These are phyloP conservation scores for Esperia sulphurella DNA, from an alignment of 2,888 invertebrate species.

Conservation along the genomic window DNA sequence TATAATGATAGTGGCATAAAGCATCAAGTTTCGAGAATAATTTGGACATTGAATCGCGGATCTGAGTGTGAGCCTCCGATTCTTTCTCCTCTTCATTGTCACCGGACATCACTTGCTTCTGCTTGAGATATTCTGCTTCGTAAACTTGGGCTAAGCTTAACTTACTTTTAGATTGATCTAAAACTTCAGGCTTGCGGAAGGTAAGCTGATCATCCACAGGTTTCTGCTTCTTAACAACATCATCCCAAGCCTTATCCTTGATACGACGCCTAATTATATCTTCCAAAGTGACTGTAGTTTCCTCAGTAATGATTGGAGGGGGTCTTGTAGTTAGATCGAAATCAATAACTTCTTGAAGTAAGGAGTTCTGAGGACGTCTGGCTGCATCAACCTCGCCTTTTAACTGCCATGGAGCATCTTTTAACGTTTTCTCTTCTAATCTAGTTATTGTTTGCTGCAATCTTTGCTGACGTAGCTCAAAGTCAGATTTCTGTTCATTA, in stretches of 20 bases:
- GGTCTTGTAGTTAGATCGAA: slow-evolving; percentile 91
- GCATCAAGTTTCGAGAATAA: slow-evolving; percentile 94
- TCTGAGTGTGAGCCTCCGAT: slow-evolving; percentile 88
- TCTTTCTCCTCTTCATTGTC: slow-evolving; percentile 80
- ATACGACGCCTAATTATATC: slow-evolving; percentile 94
- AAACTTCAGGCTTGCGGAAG: slow-evolving; percentile 91
- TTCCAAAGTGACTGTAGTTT: slow-evolving; percentile 92
- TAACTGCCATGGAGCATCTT: slow-evolving; percentile 95
- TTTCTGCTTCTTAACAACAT: slow-evolving; percentile 92
- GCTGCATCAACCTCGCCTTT: slow-evolving; percentile 92
- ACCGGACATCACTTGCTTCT: slow-evolving; percentile 79
- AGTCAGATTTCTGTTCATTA: slow-evolving; percentile 80
- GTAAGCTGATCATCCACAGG: slow-evolving; percentile 89
- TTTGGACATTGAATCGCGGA: slow-evolving; percentile 85
- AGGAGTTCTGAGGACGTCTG: slow-evolving; percentile 92
- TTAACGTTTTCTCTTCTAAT: slow-evolving; percentile 85
- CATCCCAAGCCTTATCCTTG: slow-evolving; percentile 96
- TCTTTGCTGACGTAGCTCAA: slow-evolving; percentile 87
- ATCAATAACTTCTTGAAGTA: slow-evolving; percentile 94
- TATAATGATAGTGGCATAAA: slow-evolving; percentile 95
- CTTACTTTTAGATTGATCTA: slow-evolving; percentile 97
- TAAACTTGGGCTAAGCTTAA: slow-evolving; percentile 95
- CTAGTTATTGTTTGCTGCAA: slow-evolving; percentile 83
- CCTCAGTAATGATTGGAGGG: slow-evolving; percentile 94
- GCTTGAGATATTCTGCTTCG: slow-evolving; percentile 90